Conservation (phyloP, 2,888 invertebrate genomes). For the Ennomos erosarius region DNA sequence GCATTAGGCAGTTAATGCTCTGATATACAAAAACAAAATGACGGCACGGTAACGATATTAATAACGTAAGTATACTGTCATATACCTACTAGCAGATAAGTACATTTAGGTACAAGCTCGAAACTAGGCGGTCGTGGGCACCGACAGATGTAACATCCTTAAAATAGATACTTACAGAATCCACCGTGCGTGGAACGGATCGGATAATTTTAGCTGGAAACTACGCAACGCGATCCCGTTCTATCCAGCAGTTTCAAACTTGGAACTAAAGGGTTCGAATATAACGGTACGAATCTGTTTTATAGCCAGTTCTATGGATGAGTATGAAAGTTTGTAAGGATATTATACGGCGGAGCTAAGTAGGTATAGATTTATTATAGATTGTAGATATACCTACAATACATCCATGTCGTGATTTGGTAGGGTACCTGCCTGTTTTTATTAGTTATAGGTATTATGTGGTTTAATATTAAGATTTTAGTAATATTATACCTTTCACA, state of each 20-base stretch:
- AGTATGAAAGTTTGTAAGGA: no score
- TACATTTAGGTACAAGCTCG: constrained; percentile 1
- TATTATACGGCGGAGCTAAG: no score
- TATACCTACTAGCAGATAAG: constrained; percentile 4
- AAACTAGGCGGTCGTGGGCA: constrained; percentile 18
- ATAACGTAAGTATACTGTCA: constrained; percentile 5
- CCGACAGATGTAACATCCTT: constrained; percentile 26
- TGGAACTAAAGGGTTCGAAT: constrained; percentile 13
- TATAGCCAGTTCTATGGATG: background rate
- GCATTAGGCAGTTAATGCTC: background rate
- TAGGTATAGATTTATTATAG: no score
- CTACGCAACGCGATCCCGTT: constrained; percentile 25
- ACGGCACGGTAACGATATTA: background rate
- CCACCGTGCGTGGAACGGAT: constrained; percentile 13
- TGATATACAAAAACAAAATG: constrained; percentile 11
- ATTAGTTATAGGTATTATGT: no score
- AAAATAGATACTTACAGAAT: constrained; percentile 25
- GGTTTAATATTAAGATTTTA: no score
- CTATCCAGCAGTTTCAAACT: constrained; percentile 13
- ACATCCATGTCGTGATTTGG: no score
- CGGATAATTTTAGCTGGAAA: constrained; percentile 28
- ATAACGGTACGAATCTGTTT: background rate
- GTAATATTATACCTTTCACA: no score
- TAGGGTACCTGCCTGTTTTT: no score
- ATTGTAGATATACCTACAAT: no score